phyloP scores from a whole-genome alignment of 1,140 invertebrate genomes.

The Belonocnema kinseyi region DNA sequence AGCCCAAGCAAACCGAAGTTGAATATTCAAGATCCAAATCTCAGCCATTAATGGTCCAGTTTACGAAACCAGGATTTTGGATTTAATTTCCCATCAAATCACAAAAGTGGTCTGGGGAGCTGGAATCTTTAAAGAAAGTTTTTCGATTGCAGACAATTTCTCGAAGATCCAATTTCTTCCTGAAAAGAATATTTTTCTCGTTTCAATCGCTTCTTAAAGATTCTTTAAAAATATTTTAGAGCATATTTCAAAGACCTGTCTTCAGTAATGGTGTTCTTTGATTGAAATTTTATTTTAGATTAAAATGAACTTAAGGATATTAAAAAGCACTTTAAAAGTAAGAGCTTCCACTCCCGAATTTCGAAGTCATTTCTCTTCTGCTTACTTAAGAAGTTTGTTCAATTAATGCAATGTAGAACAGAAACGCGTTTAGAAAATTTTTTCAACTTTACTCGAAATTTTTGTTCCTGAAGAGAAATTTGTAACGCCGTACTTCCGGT shows the following conservation, averaged over 20 bases:
- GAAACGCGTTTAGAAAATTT: background rate
- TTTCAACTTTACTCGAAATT: constrained; percentile 4
- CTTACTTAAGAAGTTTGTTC: background rate
- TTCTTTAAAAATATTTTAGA: no score
- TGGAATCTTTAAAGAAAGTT: background rate
- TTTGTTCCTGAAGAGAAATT: background rate
- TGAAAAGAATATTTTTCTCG: no score
- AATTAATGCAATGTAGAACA: background rate
- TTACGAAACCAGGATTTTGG: background rate
- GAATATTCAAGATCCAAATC: constrained; percentile 22
- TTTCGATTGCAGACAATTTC: no score
- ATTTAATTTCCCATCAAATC: background rate
- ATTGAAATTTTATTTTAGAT: no score
- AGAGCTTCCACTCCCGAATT: no score
- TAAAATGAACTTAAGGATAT: no score
- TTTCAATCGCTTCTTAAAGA: no score
- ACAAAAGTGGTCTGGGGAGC: background rate
- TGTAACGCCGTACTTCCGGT: background rate
- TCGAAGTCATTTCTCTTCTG: background rate
- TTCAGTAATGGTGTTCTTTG: no score
- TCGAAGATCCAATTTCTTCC: no score
- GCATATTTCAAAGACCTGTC: no score
- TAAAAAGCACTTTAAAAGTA: no score
- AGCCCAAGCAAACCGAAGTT: constrained; percentile 5
- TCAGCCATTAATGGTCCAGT: background rate